Evolutionary conservation across 2,113 vertebrate genomes (phyloP), one percentile per base, ranked within the genome.

Genomic region (Alethe castanea): DNA sequence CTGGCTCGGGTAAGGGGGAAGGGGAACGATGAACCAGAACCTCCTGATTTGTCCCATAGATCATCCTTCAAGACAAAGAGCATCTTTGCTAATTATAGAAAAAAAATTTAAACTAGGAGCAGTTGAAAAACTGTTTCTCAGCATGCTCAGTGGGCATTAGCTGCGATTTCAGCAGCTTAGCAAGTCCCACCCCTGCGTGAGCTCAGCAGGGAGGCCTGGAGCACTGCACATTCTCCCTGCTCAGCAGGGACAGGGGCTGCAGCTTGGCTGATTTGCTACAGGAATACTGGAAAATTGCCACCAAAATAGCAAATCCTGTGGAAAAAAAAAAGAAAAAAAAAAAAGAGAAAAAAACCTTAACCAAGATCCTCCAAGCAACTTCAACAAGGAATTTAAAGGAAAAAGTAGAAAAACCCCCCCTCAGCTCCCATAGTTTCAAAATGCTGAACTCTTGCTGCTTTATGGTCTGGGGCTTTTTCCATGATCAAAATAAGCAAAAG

Each of bases 241-340:
- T 93, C 92, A 95, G 91, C 91, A 89, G 93, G 90, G 66, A 90
- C 87, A 86, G 76, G 81, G 92, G 80, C 85, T 47, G 1, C 70
- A 1, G 38, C 81, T 95, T 1, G 45, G 57, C 82, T 95, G 78
- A 89, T 91, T 95, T 92, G 81, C 93, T 86, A 61, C 90, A 88
- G 92, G 74, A 95, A 78, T 42, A 92, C 76, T 97, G 96, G 94
- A 95, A 95, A 96, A 93, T 22, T 91, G 93, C 96, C 95, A 94
- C 67, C 60, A 90, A 94, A 95, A 94, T n/a, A 94, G 85, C 67
- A 94, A 95, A 88, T 56, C 86, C 57, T 19, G 56, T 17, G 38
- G 4, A 8, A 26, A 59, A 57, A 47, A 60, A 50, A 26, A 33
- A 23, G 18, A 26, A 12, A 40, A 9, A 29, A 38, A 16, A 54